A percentile compares a stretch with the other conserved stretches of the same genome.
These are phyloP conservation scores for Paracanthobrama guichenoti DNA, from an alignment of 2,113 vertebrate species.

Conservation along the genomic window DNA sequence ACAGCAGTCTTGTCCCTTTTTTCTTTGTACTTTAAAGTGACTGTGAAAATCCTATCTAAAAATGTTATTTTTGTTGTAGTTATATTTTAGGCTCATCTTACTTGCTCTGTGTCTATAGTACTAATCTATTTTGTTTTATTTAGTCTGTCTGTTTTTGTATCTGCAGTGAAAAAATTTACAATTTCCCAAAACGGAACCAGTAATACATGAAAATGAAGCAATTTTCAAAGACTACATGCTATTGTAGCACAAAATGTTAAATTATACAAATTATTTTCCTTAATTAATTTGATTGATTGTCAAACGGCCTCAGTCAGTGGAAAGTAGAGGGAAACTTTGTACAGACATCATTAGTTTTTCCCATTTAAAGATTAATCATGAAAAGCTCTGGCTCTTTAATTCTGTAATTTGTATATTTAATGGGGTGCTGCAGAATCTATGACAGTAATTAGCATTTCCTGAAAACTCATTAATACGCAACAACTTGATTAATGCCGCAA, in stretches of 20 bases:
- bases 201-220: slow-evolving; percentile 45
- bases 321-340: slow-evolving; percentile 99
- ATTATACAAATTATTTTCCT: slow-evolving; percentile 86
- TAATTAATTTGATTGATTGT: slow-evolving; percentile 98
- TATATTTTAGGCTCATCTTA: not conserved
- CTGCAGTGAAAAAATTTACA: not conserved
- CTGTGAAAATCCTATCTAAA: not conserved
- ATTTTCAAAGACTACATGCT: slow-evolving; percentile 50
- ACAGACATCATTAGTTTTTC: slow-evolving; percentile 99
- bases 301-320: slow-evolving; percentile 89
- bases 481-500: slow-evolving; percentile 99
- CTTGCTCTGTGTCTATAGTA: not conserved
- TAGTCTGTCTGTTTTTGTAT: not conserved
- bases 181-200: not conserved
- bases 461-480: slow-evolving; percentile 99
- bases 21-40: not conserved
- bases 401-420: slow-evolving; percentile 99
- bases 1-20: not conserved
- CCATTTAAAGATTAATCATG: slow-evolving; percentile 99
- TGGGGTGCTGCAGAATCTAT: slow-evolving; percentile 99
- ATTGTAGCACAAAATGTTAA: slow-evolving; percentile 73
- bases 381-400: slow-evolving; percentile 99
- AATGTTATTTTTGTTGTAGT: not conserved
- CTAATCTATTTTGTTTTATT: slow-evolving; percentile 4
- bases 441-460: slow-evolving; percentile 99